phyloP scores from a whole-genome alignment of 2,113 vertebrate species.

The Origma solitaria region DNA sequence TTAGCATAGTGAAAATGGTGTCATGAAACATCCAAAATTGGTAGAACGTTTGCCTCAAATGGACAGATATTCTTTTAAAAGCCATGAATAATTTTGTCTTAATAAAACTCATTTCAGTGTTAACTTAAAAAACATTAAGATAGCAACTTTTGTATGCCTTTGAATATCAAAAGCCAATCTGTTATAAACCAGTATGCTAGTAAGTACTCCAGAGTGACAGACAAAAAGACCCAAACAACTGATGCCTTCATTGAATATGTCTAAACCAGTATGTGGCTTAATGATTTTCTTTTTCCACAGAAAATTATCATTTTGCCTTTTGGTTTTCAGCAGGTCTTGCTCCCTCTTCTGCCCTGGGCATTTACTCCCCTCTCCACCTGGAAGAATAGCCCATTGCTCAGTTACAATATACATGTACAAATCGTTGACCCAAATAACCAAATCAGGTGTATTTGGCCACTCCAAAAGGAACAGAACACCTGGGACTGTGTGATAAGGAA shows the following conservation, averaged over 20 bases:
- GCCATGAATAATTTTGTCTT: not conserved
- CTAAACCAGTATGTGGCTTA: not conserved
- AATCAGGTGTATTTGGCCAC: not conserved
- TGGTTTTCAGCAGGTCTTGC: not conserved
- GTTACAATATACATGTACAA: rapidly evolving
- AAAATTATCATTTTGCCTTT: not conserved
- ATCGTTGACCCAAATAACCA: not conserved
- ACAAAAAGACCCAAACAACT: not conserved
- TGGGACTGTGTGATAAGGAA: not conserved
- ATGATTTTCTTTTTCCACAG: not conserved
- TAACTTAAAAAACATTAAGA: not conserved
- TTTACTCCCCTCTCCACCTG: not conserved
- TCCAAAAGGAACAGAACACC: not conserved
- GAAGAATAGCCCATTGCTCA: not conserved
- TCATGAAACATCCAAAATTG: not conserved
- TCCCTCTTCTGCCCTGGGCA: not conserved
- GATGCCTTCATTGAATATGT: not conserved
- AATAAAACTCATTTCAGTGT: not conserved
- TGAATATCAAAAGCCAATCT: not conserved
- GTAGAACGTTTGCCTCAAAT: not conserved
- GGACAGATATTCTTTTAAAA: not conserved
- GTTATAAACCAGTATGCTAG: not conserved
- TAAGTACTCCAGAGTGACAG: not conserved
- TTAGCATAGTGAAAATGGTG: not conserved
- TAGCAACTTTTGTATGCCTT: not conserved